Percentiles rank a stretch among this genome's conserved stretches.
Conservation (phyloP, 2,888 invertebrate species). For the Lasioglossum marginatum region DNA sequence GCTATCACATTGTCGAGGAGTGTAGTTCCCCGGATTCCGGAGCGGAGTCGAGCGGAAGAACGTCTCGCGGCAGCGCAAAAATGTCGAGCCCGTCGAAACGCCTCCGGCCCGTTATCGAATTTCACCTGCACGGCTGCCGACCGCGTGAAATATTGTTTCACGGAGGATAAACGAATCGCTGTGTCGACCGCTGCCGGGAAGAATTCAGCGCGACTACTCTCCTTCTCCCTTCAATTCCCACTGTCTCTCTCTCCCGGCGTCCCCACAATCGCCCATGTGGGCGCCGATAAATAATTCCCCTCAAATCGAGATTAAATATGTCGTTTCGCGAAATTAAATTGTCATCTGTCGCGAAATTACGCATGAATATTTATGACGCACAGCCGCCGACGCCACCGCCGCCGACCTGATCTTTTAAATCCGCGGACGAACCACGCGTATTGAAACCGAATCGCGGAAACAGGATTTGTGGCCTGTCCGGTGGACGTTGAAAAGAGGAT, state of each 20-base stretch:
- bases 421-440: background rate
- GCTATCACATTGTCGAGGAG: background rate
- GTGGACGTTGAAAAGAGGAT: background rate
- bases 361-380: constrained; percentile 42
- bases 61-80: constrained; percentile 22
- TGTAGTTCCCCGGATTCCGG: background rate
- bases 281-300: constrained; percentile 43
- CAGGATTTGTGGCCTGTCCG: background rate
- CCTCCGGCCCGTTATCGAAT: constrained; percentile 43
- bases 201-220: constrained; percentile 40
- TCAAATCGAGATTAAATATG: constrained; percentile 41
- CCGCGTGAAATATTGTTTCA: constrained; percentile 42
- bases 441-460: background rate
- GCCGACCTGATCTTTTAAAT: constrained; percentile 12
- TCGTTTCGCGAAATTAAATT: constrained; percentile 56
- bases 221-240: background rate
- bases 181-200: constrained; percentile 24
- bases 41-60: background rate
- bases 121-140: constrained; percentile 15
- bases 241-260: background rate
- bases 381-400: no score
- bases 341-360: constrained; percentile 52
- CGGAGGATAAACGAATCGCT: constrained; percentile 43
- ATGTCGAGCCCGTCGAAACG: constrained; percentile 15
- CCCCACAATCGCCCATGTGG: background rate